phyloP scores from a whole-genome alignment of 2,797 vertebrate species.

The Gephyroberyx darwinii region DNA sequence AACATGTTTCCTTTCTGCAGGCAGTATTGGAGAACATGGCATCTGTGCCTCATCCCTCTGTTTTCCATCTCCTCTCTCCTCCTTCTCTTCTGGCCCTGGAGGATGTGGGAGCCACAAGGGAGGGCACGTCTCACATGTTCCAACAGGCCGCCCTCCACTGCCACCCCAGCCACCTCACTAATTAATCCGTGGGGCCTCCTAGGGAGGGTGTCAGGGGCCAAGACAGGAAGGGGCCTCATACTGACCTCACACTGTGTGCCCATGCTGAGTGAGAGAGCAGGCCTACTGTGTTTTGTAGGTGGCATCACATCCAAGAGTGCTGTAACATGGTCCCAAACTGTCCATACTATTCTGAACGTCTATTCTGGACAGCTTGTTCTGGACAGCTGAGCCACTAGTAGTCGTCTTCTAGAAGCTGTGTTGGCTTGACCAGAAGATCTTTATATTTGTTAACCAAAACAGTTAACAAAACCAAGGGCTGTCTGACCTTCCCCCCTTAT shows the following conservation, averaged over 20 bases:
- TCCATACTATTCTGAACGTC: neutral
- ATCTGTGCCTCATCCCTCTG: constrained; percentile 61
- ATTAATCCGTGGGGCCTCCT: constrained; percentile 60
- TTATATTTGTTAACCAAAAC: constrained; percentile 54
- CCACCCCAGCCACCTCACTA: constrained; percentile 45
- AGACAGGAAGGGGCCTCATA: constrained; percentile 12
- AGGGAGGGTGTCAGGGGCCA: constrained; percentile 33
- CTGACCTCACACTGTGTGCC: neutral
- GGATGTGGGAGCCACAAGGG: constrained; percentile 55
- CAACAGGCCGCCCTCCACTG: constrained; percentile 65
- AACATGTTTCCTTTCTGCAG: constrained; percentile 74
- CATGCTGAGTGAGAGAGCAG: constrained; percentile 4
- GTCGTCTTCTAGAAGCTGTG: neutral
- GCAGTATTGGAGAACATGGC: constrained; percentile 45
- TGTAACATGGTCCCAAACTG: too few species aligned
- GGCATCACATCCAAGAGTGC: neutral
- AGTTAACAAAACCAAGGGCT: constrained; percentile 30
- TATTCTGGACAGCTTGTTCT: constrained; percentile 2
- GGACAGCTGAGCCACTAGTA: neutral
- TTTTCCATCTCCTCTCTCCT: constrained; percentile 58
- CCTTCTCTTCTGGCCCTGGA: constrained; percentile 39
- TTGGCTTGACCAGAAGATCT: constrained; percentile 17
- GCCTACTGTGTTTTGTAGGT: neutral
- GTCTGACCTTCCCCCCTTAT: constrained; percentile 23
- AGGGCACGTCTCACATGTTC: constrained; percentile 60